phyloP scores from a whole-genome alignment of 2,888 invertebrate species.

The Apamea anceps region DNA sequence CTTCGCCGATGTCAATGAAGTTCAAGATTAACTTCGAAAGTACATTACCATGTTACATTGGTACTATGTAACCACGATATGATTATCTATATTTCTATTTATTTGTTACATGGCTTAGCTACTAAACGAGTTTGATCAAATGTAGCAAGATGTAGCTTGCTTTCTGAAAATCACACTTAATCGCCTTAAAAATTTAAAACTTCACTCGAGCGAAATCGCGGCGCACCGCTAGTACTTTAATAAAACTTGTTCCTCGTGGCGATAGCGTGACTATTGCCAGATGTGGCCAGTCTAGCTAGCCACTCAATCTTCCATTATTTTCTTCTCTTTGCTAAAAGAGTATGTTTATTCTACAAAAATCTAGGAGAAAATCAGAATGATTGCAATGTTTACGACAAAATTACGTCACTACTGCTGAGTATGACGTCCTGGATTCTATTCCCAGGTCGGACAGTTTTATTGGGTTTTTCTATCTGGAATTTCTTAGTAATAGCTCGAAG shows the following conservation, averaged over 20 bases:
- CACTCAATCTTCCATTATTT: conserved; percentile 43
- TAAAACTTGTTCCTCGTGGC: conserved; percentile 33
- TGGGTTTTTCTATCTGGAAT: not conserved
- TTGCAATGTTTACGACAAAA: not conserved
- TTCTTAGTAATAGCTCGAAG: not conserved
- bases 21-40: too few species aligned
- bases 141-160: not conserved
- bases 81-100: not conserved
- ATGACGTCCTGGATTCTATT: too few species aligned
- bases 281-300: conserved; percentile 30
- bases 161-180: not conserved
- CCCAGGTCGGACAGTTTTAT: too few species aligned
- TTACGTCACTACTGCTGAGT: not conserved
- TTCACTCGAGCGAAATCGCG: not conserved
- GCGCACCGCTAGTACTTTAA: conserved; percentile 36
- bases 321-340: conserved; percentile 20
- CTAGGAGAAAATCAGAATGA: not conserved
- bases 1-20: too few species aligned
- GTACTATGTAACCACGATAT: not conserved
- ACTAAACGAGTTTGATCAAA: not conserved
- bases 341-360: conserved; percentile 3
- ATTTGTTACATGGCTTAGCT: not conserved
- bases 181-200: not conserved
- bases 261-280: conserved; percentile 49
- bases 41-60: too few species aligned